Base-by-base conservation (phyloP, 2,113 vertebrate species). In the Centropristis striata region DNA sequence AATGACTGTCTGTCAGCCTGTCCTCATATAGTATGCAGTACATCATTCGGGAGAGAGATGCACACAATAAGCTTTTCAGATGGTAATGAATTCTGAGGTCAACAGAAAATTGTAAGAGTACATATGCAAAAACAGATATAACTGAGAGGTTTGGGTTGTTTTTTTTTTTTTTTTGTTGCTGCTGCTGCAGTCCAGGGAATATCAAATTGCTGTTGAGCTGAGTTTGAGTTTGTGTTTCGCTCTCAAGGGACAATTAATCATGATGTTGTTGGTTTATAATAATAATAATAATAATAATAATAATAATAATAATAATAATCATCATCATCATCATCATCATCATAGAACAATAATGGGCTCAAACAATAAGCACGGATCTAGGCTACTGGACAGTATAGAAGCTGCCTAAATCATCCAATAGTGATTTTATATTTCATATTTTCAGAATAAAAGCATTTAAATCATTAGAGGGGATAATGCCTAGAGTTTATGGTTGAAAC, bases 41-140 rank as follows among this genome's bases (percentile, higher is more conserved):
- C 25, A 32, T 69, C 10, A 1, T 23, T 10, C n/a, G 36, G 36
- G 44, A 16, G 42, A 51, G 61, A 37, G 23, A 50, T 59, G 36
- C 21, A 61, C 55, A 53, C 66, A 61, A 8, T 44, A 23, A 44
- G 10, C 57, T 27, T 37, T 61, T 51, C 25, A 46, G 50, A 23
- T 46, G 71, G 25, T 20, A 61, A 68, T 46, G 37, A 32, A 60
- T 44, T 25, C 61, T 44, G 69, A 78, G 65, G 57, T 68, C 18
- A 9, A 39, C 11, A 16, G 16, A 20, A 20, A 76, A 27, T n/a
- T n/a, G n/a, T n/a, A n/a, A n/a, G n/a, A n/a, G n/a, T n/a, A 50
- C n/a, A 1, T 16, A 39, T 50, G 16, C 15, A 23, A 32, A 32
- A 32, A 32, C 32, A 4, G 32, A 32, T 32, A 32, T 32, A 32